Percentiles rank a stretch among this genome's conserved stretches.
Evolutionary conservation across 2,888 invertebrate genomes (phyloP).

Genomic region (Pseudococcus longispinus): DNA sequence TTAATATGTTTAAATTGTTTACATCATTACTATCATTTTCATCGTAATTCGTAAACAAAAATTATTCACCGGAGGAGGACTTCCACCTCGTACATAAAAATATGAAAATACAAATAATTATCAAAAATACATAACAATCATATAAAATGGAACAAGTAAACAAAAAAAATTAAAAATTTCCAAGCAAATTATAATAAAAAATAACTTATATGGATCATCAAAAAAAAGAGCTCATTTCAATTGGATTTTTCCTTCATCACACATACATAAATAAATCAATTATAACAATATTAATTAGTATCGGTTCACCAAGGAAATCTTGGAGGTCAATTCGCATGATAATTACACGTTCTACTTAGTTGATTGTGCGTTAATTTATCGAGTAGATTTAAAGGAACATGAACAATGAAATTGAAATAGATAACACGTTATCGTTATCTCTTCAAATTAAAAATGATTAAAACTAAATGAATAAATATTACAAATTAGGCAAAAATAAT

Average conservation of each 20-base stretch:
- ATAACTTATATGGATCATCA: not conserved
- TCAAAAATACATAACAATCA: constrained; percentile 9
- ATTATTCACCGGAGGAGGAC: not conserved
- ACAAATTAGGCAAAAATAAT: not conserved
- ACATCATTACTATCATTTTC: not conserved
- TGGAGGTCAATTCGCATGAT: not conserved
- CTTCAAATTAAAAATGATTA: not conserved
- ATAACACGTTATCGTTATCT: not conserved
- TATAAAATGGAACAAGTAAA: constrained; percentile 12
- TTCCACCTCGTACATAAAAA: not conserved
- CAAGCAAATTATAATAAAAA: not conserved
- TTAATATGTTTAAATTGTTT: not conserved
- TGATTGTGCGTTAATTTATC: not conserved
- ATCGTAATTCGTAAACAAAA: not conserved
- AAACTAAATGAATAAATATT: not conserved
- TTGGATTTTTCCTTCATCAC: not conserved
- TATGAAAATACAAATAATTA: not conserved
- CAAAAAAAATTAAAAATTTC: not conserved
- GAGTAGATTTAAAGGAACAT: not conserved
- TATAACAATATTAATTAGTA: not conserved
- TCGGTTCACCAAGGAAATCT: not conserved
- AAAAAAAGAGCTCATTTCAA: not conserved
- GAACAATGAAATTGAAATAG: not conserved
- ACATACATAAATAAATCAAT: not conserved
- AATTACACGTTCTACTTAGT: not conserved